phyloP scores from a whole-genome alignment of 2,888 invertebrate genomes.

The Steinernema scapterisci region DNA sequence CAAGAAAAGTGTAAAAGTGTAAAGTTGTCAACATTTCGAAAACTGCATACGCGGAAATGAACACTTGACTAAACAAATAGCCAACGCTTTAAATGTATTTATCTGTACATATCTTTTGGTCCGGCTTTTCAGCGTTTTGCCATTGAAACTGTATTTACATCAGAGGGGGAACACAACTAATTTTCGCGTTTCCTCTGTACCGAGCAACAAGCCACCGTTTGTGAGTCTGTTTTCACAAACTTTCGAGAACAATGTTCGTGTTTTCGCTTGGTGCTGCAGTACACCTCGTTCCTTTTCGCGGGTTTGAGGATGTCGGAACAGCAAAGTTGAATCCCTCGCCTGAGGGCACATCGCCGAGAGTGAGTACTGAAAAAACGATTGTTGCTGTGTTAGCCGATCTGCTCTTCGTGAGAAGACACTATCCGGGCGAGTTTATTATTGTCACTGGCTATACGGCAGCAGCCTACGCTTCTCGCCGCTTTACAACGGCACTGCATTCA shows the following conservation, averaged over 20 bases:
- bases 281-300: background rate
- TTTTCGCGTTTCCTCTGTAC: background rate
- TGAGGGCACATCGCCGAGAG: slow-evolving; percentile 4
- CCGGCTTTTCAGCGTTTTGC: no score
- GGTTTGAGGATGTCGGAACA: background rate
- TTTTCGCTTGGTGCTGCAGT: no score
- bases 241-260: no score
- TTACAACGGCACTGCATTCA: slow-evolving; percentile 25
- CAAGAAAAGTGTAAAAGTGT: no score
- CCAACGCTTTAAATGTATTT: no score
- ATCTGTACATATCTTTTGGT: no score
- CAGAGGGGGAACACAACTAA: no score
- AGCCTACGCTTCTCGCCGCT: slow-evolving; percentile 28
- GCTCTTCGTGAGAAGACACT: slow-evolving; percentile 28
- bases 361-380: slow-evolving; percentile 4
- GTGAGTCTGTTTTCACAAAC: background rate
- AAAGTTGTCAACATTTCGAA: no score
- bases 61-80: no score
- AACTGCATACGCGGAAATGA: no score
- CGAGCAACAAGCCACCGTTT: background rate
- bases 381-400: slow-evolving; percentile 26
- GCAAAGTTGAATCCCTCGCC: background rate
- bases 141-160: no score
- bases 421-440: slow-evolving; percentile 28
- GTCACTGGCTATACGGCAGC: slow-evolving; percentile 26